These are phyloP conservation scores for Etheostoma nigrum DNA, from an alignment of 2,797 vertebrate genomes.

Conservation along the genomic window DNA sequence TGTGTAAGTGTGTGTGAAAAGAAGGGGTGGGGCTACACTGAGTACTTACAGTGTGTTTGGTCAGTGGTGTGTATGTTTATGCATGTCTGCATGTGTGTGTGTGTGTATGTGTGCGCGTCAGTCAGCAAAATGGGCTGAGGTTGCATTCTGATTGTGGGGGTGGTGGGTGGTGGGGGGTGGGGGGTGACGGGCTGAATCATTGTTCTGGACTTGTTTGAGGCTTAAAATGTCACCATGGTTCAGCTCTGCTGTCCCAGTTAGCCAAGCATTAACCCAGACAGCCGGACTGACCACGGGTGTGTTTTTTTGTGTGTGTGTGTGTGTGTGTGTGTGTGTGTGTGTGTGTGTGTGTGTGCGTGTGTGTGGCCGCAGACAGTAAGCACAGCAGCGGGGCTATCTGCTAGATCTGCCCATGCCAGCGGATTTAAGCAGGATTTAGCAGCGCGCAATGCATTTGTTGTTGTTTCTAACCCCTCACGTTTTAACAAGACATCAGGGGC, in stretches of 20 bases:
- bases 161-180: not conserved
- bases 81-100: slow-evolving; percentile 52
- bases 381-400: slow-evolving; percentile 82
- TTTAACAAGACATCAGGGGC: slow-evolving; percentile 83
- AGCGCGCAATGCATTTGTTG: slow-evolving; percentile 81
- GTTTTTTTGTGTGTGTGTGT: slow-evolving; percentile 57
- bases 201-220: slow-evolving; percentile 85
- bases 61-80: slow-evolving; percentile 69
- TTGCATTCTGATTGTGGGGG: slow-evolving; percentile 69
- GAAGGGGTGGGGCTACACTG: slow-evolving; percentile 37
- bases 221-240: slow-evolving; percentile 86
- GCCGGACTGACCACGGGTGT: slow-evolving; percentile 82
- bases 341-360: slow-evolving; percentile 31
- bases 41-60: slow-evolving; percentile 63
- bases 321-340: slow-evolving; percentile 53
- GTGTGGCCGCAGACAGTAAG: slow-evolving; percentile 77
- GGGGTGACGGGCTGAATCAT: slow-evolving; percentile 79
- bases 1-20: slow-evolving; percentile 52
- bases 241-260: slow-evolving; percentile 85
- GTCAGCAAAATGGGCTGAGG: slow-evolving; percentile 80
- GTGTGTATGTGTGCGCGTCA: slow-evolving; percentile 37
- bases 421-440: slow-evolving; percentile 85
- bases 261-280: slow-evolving; percentile 85
- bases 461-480: slow-evolving; percentile 81
- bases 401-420: slow-evolving; percentile 85